These are phyloP conservation scores for Liodrosophila aerea DNA, from an alignment of 2,888 invertebrate species.

Conservation along the genomic window DNA sequence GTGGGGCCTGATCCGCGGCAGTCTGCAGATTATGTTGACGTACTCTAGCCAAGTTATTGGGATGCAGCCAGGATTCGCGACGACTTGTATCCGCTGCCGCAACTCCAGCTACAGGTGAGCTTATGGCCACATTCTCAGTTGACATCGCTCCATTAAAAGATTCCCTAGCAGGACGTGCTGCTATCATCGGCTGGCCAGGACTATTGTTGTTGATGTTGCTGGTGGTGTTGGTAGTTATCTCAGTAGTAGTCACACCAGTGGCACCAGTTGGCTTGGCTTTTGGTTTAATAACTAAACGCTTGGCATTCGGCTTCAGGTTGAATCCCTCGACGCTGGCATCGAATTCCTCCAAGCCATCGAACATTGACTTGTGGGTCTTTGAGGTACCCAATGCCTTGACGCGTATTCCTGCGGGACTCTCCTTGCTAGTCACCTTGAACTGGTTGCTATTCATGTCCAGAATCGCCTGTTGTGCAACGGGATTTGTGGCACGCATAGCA, in stretches of 20 bases:
- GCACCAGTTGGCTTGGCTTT: conserved; percentile 65
- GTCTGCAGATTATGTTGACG: conserved; percentile 75
- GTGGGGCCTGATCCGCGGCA: conserved; percentile 54
- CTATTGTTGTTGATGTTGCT: conserved; percentile 7
- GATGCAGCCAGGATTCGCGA: conserved; percentile 82
- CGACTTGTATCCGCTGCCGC: conserved; percentile 54
- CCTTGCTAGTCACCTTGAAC: conserved; percentile 85
- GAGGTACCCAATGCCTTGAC: conserved; percentile 79
- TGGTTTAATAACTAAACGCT: conserved; percentile 88
- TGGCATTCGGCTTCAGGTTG: conserved; percentile 86
- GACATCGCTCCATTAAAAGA: conserved; percentile 59
- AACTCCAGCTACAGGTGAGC: conserved; percentile 3
- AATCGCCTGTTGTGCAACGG: conserved; percentile 87
- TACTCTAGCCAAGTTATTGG: conserved; percentile 79
- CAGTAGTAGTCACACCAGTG: too few relatives aligned
- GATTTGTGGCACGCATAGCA: conserved; percentile 88
- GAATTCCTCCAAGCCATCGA: conserved; percentile 93
- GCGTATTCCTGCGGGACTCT: conserved; percentile 84
- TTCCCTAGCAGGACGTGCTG: conserved; percentile 38
- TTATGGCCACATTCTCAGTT: conserved; percentile 30
- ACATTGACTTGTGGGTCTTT: conserved; percentile 87
- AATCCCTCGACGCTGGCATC: conserved; percentile 86
- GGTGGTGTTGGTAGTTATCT: neutral
- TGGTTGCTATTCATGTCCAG: conserved; percentile 83
- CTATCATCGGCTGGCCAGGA: conserved; percentile 1